A percentile compares a stretch with the other conserved stretches of the same genome.
These are phyloP conservation scores for Heteronetta atricapilla DNA, from an alignment of 2,113 vertebrate species.

Conservation along the genomic window DNA sequence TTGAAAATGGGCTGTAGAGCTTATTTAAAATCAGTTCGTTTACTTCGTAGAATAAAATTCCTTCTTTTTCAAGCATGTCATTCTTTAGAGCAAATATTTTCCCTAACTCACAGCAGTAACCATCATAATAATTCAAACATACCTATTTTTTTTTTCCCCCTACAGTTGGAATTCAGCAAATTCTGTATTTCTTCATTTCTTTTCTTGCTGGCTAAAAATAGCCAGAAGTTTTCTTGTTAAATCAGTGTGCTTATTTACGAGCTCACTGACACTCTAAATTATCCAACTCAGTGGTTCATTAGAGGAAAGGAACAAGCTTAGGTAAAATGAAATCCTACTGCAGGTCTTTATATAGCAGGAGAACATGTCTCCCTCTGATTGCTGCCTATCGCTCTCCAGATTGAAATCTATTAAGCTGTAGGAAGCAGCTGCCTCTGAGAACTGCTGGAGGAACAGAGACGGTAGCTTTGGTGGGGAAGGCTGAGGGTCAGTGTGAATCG, in stretches of 20 bases:
- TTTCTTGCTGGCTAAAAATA: slow-evolving; percentile 35
- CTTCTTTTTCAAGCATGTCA: neutral
- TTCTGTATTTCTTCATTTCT: neutral
- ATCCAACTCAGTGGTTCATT: slow-evolving; percentile 11
- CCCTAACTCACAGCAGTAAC: neutral
- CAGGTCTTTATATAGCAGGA: slow-evolving; percentile 4
- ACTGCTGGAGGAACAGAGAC: neutral
- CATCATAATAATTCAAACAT: slow-evolving; percentile 30
- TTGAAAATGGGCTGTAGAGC: neutral
- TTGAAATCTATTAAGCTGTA: neutral
- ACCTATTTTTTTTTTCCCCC: neutral
- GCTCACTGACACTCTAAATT: slow-evolving; percentile 30
- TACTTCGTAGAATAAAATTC: slow-evolving; percentile 30
- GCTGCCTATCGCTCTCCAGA: neutral
- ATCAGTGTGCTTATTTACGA: slow-evolving; percentile 43
- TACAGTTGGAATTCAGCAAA: slow-evolving; percentile 12
- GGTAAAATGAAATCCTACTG: slow-evolving; percentile 33
- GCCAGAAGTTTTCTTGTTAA: slow-evolving; percentile 30
- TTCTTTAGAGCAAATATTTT: slow-evolving; percentile 37
- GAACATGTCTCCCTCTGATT: slow-evolving; percentile 27
- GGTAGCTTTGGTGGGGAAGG: neutral
- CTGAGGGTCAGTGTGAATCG: slow-evolving; percentile 6
- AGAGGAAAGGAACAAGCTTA: slow-evolving; percentile 24
- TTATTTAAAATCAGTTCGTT: slow-evolving; percentile 27
- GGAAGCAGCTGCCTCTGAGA: neutral